Evolutionary conservation across 2,113 vertebrate species (phyloP).

Genomic region (Tyto alba): DNA sequence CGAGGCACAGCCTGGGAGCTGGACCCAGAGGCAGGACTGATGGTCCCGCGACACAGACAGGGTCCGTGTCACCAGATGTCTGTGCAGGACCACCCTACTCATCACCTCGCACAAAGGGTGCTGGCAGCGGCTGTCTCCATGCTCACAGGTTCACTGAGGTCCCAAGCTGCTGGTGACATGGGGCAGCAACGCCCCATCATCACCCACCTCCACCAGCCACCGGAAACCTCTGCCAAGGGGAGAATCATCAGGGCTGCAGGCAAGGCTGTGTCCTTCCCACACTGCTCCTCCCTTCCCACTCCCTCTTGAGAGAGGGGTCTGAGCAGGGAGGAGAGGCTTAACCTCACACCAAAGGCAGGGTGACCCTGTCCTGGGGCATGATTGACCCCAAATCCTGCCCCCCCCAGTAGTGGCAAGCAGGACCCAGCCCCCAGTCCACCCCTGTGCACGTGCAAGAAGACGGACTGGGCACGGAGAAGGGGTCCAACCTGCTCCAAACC

Average conservation of each 20-base stretch:
- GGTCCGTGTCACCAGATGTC: rapidly evolving
- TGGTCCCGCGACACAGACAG: rapidly evolving
- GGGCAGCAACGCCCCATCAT: neutral
- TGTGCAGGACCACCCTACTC: neutral
- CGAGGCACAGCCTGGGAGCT: neutral
- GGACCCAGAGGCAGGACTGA: neutral
- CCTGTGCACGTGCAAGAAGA: rapidly evolving
- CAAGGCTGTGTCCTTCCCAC: neutral
- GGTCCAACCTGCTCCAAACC: neutral
- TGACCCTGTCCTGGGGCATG: rapidly evolving
- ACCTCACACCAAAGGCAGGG: neutral
- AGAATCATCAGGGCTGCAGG: neutral
- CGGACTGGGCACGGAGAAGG: rapidly evolving
- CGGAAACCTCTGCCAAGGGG: neutral
- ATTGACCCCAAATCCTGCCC: rapidly evolving
- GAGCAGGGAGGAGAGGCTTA: neutral
- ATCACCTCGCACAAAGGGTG: rapidly evolving
- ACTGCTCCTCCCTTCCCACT: neutral
- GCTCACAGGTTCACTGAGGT: neutral
- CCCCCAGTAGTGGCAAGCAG: neutral
- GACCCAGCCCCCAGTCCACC: rapidly evolving
- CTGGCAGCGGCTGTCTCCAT: rapidly evolving
- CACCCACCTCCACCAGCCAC: neutral
- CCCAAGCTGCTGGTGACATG: neutral
- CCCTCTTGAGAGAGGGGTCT: neutral